These are phyloP conservation scores for Apocrypta bakeri DNA, from an alignment of 1,140 invertebrate species.

Conservation along the genomic window DNA sequence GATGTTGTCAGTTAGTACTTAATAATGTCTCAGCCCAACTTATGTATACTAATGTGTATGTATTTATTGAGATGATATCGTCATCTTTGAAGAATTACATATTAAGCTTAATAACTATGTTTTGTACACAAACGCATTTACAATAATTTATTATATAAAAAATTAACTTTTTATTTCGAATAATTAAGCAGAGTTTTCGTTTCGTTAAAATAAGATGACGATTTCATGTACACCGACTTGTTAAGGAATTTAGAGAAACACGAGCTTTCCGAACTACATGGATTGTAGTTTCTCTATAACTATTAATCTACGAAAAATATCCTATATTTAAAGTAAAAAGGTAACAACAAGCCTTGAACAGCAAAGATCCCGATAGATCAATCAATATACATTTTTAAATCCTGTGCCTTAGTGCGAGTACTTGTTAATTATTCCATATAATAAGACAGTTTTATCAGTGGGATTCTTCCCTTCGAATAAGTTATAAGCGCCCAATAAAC, in stretches of 20 bases:
- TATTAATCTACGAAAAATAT: constrained; percentile 19
- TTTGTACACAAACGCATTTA: not conserved
- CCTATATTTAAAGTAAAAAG: not conserved
- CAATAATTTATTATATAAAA: not conserved
- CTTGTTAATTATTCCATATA: constrained; percentile 31
- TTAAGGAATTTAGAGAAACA: constrained; percentile 19
- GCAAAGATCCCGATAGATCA: constrained; percentile 43
- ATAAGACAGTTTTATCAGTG: not conserved
- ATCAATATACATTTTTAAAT: constrained; percentile 29
- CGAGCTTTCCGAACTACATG: constrained; percentile 40
- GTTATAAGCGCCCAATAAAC: not conserved
- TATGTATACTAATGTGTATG: constrained; percentile 30
- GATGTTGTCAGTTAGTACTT: constrained; percentile 44
- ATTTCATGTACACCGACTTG: constrained; percentile 14
- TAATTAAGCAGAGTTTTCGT: constrained; percentile 3
- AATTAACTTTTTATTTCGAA: not conserved
- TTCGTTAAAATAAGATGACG: constrained; percentile 23
- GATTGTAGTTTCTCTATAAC: constrained; percentile 43
- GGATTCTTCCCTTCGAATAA: constrained; percentile 3
- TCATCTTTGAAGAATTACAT: constrained; percentile 32
- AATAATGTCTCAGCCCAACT: constrained; percentile 34
- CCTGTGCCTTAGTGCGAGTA: constrained; percentile 43
- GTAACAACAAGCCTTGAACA: constrained; percentile 39
- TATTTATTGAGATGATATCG: constrained; percentile 42
- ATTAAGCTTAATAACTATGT: not conserved